Evolutionary conservation across 2,113 vertebrate species (phyloP).

Genomic region (Vombatus ursinus): DNA sequence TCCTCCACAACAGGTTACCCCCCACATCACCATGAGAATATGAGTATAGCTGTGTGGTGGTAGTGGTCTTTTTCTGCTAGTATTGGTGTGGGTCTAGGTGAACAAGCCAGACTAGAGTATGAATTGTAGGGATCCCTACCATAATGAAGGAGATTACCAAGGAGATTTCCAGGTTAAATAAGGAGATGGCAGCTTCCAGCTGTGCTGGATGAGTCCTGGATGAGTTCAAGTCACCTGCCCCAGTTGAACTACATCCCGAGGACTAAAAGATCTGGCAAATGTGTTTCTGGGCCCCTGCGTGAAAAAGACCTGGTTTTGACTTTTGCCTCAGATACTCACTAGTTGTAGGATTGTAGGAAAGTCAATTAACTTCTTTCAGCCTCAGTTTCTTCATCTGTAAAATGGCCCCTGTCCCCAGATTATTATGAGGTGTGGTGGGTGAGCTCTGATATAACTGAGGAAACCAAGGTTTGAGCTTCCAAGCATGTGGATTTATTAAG

Average conservation of each 20-base stretch:
- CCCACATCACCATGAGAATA: background rate
- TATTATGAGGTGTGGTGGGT: too few species aligned
- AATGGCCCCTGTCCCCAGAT: too few species aligned
- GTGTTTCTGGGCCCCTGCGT: background rate
- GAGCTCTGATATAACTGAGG: too few species aligned
- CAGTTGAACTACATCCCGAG: background rate
- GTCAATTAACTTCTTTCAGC: too few species aligned
- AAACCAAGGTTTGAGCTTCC: too few species aligned
- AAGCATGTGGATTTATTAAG: too few species aligned
- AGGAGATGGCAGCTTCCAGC: too few species aligned
- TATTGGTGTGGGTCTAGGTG: background rate
- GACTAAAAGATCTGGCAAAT: background rate
- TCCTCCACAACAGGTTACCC: background rate
- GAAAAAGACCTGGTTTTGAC: too few species aligned
- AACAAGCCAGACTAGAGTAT: background rate
- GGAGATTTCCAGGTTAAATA: background rate
- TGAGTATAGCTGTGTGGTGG: background rate
- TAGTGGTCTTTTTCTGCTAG: too few species aligned
- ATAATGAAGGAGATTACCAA: background rate
- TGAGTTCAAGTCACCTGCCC: background rate
- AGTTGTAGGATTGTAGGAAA: too few species aligned
- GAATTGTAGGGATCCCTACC: background rate
- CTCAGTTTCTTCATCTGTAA: too few species aligned
- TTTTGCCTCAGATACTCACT: too few species aligned
- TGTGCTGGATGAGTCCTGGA: background rate